Evolutionary conservation across 2,113 vertebrate species (phyloP).

Genomic region (Corvus cornix): DNA sequence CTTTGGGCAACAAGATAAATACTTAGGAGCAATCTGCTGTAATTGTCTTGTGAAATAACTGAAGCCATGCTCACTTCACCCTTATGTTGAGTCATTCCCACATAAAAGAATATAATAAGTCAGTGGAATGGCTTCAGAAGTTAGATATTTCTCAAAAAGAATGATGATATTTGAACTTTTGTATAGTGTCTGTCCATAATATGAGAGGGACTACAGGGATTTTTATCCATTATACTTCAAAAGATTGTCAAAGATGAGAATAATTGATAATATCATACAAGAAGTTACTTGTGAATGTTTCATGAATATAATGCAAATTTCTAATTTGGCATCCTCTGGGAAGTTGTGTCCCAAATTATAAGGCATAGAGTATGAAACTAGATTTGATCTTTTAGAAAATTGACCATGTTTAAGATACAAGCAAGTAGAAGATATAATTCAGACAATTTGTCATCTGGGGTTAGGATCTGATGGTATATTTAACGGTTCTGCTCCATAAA

Average conservation of each 20-base stretch:
- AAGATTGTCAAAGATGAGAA: background rate
- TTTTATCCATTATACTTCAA: conserved; percentile 1
- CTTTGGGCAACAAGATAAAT: background rate
- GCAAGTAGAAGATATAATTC: conserved; percentile 11
- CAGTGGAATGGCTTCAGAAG: background rate
- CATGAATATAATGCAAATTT: conserved; percentile 8
- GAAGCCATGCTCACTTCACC: background rate
- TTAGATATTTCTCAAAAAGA: background rate
- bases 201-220: background rate
- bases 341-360: background rate
- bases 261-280: conserved; percentile 34
- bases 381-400: conserved; percentile 45
- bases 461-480: conserved; percentile 6
- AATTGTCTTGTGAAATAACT: background rate
- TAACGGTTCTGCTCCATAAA: conserved; percentile 27
- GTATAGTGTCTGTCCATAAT: background rate
- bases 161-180: background rate
- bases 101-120: background rate
- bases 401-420: conserved; percentile 12
- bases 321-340: conserved; percentile 15
- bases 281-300: background rate
- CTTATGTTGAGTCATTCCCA: background rate
- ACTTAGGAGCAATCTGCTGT: background rate
- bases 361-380: conserved; percentile 3
- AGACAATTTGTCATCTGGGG: background rate